phyloP scores from a whole-genome alignment of 2,113 vertebrate species.

The Rhadina sibilatrix region DNA sequence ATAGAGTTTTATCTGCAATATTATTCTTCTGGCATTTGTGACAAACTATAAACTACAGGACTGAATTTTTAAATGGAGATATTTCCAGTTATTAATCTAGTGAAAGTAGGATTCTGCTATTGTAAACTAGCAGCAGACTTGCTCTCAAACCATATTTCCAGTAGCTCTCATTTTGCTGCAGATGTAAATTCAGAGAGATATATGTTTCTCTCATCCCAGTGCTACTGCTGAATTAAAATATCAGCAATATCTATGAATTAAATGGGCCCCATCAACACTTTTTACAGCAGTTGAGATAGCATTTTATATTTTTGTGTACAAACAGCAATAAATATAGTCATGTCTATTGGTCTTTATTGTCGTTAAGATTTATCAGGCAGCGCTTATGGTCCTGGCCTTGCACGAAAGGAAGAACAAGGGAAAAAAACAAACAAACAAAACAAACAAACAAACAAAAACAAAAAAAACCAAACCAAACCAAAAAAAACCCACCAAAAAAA shows the following conservation, averaged over 20 bases:
- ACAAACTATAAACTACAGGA: neutral
- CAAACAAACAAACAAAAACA: no score
- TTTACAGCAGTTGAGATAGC: neutral
- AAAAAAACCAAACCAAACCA: no score
- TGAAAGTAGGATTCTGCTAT: neutral
- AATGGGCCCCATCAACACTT: neutral
- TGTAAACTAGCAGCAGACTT: neutral
- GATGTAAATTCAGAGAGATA: slow-evolving; percentile 26
- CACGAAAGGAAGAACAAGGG: neutral
- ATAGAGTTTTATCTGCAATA: neutral
- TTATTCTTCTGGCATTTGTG: slow-evolving; percentile 5
- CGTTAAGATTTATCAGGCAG: neutral
- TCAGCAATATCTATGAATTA: slow-evolving; percentile 42
- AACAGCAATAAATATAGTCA: slow-evolving; percentile 36
- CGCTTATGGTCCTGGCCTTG: neutral
- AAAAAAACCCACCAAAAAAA: no score
- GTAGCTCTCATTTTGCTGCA: neutral
- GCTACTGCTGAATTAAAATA: slow-evolving; percentile 41
- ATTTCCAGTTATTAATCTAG: neutral
- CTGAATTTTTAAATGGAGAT: neutral
- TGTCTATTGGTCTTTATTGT: slow-evolving; percentile 3
- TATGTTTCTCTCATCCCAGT: neutral
- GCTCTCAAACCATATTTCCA: slow-evolving; percentile 6
- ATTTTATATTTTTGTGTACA: slow-evolving; percentile 19
- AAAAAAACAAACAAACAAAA: neutral